Conservation (phyloP, 92 coral and sea anemone species). For the Galaxea fascicularis region DNA sequence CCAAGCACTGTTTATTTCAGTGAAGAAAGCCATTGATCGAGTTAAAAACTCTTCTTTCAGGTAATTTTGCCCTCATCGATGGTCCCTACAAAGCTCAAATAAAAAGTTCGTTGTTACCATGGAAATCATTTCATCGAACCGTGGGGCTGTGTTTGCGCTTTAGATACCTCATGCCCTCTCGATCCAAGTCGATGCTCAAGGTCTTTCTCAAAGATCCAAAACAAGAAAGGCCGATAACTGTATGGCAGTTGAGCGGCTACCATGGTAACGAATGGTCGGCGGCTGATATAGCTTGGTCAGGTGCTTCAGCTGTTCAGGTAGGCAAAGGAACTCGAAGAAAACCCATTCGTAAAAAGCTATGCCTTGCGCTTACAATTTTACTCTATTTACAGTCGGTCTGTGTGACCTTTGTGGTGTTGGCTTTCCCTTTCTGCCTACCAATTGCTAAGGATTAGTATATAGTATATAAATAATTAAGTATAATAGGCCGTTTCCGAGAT, state of each 20-base stretch:
- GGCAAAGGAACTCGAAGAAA: neutral
- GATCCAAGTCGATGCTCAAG: conserved; percentile 17
- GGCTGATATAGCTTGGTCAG: conserved; percentile 36
- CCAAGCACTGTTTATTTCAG: no score
- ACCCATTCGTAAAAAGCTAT: no score
- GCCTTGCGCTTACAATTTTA: no score
- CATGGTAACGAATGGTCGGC: conserved; percentile 39
- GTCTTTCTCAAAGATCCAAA: conserved; percentile 7
- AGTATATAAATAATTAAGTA: no score
- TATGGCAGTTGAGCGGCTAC: conserved; percentile 28
- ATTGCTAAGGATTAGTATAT: no score
- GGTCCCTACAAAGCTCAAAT: conserved; percentile 9
- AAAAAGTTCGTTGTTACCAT: conserved; percentile 15
- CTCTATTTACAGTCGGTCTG: no score
- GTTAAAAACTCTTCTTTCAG: neutral
- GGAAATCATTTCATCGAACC: conserved; percentile 31
- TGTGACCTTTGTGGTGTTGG: no score
- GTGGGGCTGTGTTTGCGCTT: conserved; percentile 45
- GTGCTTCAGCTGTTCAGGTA: conserved; percentile 6
- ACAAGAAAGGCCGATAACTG: neutral
- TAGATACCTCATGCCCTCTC: conserved; percentile 22
- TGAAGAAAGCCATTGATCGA: no score
- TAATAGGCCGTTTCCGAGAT: no score
- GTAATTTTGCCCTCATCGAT: conserved; percentile 31
- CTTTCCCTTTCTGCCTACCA: no score